Evolutionary conservation across 2,888 invertebrate species (phyloP).

Genomic region (Serripes groenlandicus): DNA sequence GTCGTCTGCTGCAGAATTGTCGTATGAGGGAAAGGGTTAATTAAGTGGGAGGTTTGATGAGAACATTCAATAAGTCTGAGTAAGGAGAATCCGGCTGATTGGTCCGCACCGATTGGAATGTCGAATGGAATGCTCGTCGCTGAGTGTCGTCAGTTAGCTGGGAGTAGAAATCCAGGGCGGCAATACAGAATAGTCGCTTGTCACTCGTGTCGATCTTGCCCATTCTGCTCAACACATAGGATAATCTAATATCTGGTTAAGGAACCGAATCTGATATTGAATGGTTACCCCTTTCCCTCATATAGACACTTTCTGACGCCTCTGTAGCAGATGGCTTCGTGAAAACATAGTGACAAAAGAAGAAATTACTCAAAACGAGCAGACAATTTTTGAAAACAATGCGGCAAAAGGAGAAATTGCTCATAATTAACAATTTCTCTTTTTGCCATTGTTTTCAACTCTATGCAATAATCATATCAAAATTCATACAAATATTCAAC

Average conservation of each 20-base stretch:
- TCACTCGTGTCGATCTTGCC: conserved; percentile 91
- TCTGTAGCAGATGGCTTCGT: too few relatives aligned
- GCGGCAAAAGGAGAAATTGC: too few relatives aligned
- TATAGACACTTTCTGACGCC: too few relatives aligned
- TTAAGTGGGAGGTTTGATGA: conserved; percentile 31
- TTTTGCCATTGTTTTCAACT: too few relatives aligned
- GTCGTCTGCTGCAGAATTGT: neutral
- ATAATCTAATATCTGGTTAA: conserved; percentile 88
- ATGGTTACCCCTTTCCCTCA: too few relatives aligned
- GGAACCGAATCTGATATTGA: conserved; percentile 53
- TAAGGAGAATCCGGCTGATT: conserved; percentile 89
- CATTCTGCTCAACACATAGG: conserved; percentile 90
- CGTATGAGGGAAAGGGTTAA: neutral
- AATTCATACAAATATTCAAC: too few relatives aligned
- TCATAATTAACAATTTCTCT: too few relatives aligned
- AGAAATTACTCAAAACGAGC: too few relatives aligned
- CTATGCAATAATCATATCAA: too few relatives aligned
- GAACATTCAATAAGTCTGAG: conserved; percentile 87
- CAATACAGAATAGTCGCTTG: conserved; percentile 89
- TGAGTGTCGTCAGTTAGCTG: conserved; percentile 88
- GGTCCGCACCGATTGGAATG: conserved; percentile 88
- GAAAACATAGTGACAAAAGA: too few relatives aligned
- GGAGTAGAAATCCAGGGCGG: conserved; percentile 91
- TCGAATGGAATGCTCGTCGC: conserved; percentile 89
- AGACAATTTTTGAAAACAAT: too few relatives aligned